Base-by-base conservation (phyloP, 2,888 invertebrate genomes). In the Emmelina monodactyla region DNA sequence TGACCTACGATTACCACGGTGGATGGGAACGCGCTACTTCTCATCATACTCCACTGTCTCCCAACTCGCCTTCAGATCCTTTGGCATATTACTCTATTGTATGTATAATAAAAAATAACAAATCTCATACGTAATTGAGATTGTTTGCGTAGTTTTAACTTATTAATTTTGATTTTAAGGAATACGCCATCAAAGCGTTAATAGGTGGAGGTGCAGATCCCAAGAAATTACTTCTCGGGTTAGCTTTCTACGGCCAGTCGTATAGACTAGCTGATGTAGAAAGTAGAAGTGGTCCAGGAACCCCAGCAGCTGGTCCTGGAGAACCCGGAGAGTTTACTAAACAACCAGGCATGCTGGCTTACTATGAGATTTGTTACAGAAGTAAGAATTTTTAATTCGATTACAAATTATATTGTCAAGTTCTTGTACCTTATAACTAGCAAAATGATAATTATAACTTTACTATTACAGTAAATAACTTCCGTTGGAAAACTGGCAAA, bases 1-100 rank as follows among this genome's bases (percentile, higher is more conserved):
- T 93, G 92, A 87, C 88, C 0, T 94, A 92, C 47, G 94, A 94
- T 58, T 93, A 92, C 58, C 93, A 94, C 47, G 93, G 93, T 0
- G 87, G 91, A n/a, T 93, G 93, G 93, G 93, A 94, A 58, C 70
- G 82, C 11, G 78, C 76, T 41, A 91, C 92, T 0, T 90, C 90
- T 0, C 93, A 94, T 56, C 87, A 92, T 7, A 89, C 92, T 44
- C 94, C 94, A 0, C 65, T 94, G 2, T 84, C 85, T 39, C 85
- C 85, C 5, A 7, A 3, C 0, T 69, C 82, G 7, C 67, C 82
- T 1, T 84, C 79, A n/a, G 91, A 92, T 44, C 76, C 76, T 35
- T 85, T 88, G 54, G 83, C 88, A 0, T 87, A 89, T 56, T 92
- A 92, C 55, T 92, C 91, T 43, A 85, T 88, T 13, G 89, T 89